These are phyloP conservation scores for Desmophyllum pertusum DNA, from an alignment of 92 coral and sea anemone species.

Conservation along the genomic window DNA sequence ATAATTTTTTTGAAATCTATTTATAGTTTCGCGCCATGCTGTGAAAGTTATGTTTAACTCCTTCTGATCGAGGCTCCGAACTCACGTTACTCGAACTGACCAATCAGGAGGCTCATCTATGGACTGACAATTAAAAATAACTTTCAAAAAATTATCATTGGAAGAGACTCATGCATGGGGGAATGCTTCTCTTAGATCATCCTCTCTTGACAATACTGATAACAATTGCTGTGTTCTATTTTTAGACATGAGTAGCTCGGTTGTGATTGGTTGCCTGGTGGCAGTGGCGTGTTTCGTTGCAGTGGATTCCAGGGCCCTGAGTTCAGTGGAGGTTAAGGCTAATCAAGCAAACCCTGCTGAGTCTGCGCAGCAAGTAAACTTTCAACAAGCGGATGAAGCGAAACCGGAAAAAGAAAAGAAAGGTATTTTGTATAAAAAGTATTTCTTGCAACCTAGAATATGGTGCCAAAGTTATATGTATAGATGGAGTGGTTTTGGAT, in stretches of 20 bases:
- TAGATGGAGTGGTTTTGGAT: too few relatives aligned
- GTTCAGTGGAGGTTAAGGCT: not conserved
- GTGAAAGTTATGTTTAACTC: too few relatives aligned
- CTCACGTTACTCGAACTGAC: too few relatives aligned
- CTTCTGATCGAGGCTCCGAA: too few relatives aligned
- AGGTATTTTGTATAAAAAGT: not conserved
- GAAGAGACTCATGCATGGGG: too few relatives aligned
- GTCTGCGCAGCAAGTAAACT: constrained; percentile 16
- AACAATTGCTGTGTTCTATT: not conserved
- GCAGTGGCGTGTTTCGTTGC: constrained; percentile 12
- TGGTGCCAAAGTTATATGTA: too few relatives aligned
- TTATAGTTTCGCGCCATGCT: too few relatives aligned
- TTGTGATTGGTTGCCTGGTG: constrained; percentile 22
- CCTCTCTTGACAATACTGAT: not conserved
- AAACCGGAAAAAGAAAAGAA: constrained; percentile 19
- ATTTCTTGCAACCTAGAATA: not conserved
- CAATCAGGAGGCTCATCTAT: too few relatives aligned
- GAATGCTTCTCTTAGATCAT: too few relatives aligned
- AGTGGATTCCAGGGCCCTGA: constrained; percentile 32
- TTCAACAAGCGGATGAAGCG: constrained; percentile 35
- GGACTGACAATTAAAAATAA: too few relatives aligned
- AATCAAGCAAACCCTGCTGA: constrained; percentile 9
- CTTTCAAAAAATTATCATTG: too few relatives aligned
- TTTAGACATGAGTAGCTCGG: constrained; percentile 12
- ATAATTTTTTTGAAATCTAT: too few relatives aligned